Evolutionary conservation across 2,888 invertebrate species (phyloP), one percentile per base, ranked within the genome.

Genomic region (Zygogramma bicolorata): DNA sequence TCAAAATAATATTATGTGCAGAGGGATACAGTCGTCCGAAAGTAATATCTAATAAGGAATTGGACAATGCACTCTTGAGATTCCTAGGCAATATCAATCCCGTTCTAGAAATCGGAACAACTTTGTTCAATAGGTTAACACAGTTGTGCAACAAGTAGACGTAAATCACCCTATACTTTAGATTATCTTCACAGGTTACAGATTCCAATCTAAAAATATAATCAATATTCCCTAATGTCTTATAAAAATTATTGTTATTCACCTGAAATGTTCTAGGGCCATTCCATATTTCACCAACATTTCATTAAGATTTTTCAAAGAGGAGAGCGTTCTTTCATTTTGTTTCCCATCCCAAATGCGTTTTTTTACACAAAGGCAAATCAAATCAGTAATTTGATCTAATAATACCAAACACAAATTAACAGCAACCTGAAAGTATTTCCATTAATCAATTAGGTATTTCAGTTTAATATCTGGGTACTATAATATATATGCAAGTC

Each of bases 251-350:
- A n/a, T n/a, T 38, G 6, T n/a, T 34, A 27, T 49, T 62, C 74
- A 82, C 91, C 89, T 88, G 79, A 89, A 90, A 83, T 90, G 89
- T 72, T 87, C 87, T 42, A 91, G 79, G 46, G 90, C 84, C 71
- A 91, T 91, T 13, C 91, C 92, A 73, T 91, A 83, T 75, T 90
- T 85, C n/a, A 89, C 86, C 84, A 92, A 88, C 7, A 88, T 84
- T 85, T 89, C 89, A 76, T 89, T 89, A 57, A 90, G 87, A 79
- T 89, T 89, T 73, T 89, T 89, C 15, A 89, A 85, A 69, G 90
- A 87, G 62, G 89, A 88, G 72, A 88, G 84, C 65, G 88, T 86
- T 1, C 86, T 87, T 80, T 88, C 88, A 58, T 87, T 86, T 42
- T 82, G 84, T 65, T 88, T 88, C 31, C 88, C 87, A 40, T 86